Evolutionary conservation across 2,888 invertebrate genomes (phyloP), one percentile per base, ranked within the genome.

Genomic region (Phrixothrix hirtus): DNA sequence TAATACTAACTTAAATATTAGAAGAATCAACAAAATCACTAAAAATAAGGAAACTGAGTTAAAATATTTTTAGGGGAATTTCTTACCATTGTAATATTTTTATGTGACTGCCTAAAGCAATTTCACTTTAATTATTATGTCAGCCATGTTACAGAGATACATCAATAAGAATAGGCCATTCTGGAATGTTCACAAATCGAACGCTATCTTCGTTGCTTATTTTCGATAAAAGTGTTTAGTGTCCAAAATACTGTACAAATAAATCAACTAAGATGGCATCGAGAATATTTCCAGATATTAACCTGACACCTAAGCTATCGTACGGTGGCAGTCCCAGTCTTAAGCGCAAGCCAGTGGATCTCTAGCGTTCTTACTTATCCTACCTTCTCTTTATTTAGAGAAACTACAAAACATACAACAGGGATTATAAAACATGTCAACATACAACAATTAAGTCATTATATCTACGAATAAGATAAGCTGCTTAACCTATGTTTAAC

Each of bases 241-340:
- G 14, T 14, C 12, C 21, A 17, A 26, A 34, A 26, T 44, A 27
- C 16, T 32, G 12, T 6, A 32, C 32, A 45, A 36, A 36, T 11
- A 13, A 45, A 45, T 31, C 31, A 41, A 21, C 30, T 13, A 14
- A 29, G 29, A 29, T 16, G 12, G 14, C 25, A 26, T 31, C 27
- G 42, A 42, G 25, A 41, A 29, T 17, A 29, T 32, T 52, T 52
- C 52, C 52, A 52, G 52, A 41, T 41, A 45, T 41, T 38, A 39
- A 74, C 70, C 71, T 70, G 72, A 71, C 69, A 69, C 67, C 63
- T 67, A 68, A 64, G 66, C 67, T 72, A 70, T 66, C 65, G 68
- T 69, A 55, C 57, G 63, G 65, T 70, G 71, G 72, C 73, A 60
- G 53, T 53, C 38, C 67, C 70, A 70, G 69, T 71, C 69, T 65